These are phyloP conservation scores for Catharus minimus DNA, from an alignment of 2,113 vertebrate genomes.

Conservation along the genomic window DNA sequence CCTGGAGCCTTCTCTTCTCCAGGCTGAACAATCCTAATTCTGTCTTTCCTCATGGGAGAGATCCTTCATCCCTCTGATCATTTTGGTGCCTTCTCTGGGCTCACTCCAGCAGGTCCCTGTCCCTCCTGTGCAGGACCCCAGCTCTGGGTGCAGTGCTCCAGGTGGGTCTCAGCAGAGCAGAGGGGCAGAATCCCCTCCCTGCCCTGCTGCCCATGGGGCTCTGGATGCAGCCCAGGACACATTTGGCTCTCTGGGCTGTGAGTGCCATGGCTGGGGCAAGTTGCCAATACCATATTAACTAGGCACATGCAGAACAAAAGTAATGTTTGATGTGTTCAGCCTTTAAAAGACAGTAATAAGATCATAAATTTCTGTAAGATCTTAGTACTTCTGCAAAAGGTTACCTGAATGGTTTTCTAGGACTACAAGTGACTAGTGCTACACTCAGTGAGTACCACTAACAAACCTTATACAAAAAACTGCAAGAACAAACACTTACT, in stretches of 20 bases:
- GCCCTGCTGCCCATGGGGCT: not conserved
- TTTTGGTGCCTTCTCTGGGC: rapidly evolving
- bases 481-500: not conserved
- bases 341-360: not conserved
- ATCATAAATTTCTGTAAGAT: not conserved
- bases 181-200: not conserved
- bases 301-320: not conserved
- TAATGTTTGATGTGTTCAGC: not conserved
- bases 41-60: rapidly evolving
- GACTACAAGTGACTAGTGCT: not conserved
- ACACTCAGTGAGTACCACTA: not conserved
- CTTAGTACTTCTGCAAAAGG: not conserved
- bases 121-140: not conserved
- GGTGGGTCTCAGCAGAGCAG: not conserved
- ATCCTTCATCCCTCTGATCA: rapidly evolving
- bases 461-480: not conserved
- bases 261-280: not conserved
- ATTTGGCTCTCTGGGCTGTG: not conserved
- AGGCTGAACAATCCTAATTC: not conserved
- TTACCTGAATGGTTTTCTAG: not conserved
- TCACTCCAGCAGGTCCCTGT: not conserved
- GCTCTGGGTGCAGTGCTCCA: not conserved
- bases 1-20: not conserved
- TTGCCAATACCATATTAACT: not conserved
- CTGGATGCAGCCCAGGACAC: not conserved